phyloP scores from a whole-genome alignment of 2,113 vertebrate species.

The Balaeniceps rex region DNA sequence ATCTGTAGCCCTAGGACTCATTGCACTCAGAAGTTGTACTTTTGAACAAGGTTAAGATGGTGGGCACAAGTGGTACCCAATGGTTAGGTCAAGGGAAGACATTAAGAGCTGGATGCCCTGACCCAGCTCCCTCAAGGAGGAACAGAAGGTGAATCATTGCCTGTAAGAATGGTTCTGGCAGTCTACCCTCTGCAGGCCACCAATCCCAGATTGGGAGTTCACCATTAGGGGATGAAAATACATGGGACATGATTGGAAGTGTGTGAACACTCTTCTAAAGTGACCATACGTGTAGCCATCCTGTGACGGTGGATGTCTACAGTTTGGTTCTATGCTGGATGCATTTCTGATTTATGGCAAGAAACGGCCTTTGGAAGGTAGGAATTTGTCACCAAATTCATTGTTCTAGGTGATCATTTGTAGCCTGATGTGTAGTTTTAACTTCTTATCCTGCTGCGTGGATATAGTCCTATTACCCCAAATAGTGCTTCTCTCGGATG shows the following conservation, averaged over 20 bases:
- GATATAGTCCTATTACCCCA: too few relatives aligned
- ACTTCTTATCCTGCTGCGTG: background rate
- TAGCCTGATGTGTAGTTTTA: background rate
- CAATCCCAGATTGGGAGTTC: background rate
- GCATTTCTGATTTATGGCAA: background rate
- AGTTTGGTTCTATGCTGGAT: background rate
- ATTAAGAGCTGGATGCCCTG: background rate
- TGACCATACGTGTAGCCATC: background rate
- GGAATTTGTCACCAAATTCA: background rate
- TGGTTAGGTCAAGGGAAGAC: background rate
- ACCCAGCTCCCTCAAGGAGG: background rate
- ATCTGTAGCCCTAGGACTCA: background rate
- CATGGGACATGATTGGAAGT: background rate
- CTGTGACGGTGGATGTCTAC: background rate
- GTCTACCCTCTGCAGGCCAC: background rate
- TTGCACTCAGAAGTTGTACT: background rate
- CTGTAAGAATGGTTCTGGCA: background rate
- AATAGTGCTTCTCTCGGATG: background rate
- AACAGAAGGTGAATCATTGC: background rate
- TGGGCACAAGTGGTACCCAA: background rate
- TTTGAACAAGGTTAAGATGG: background rate
- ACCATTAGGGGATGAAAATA: background rate
- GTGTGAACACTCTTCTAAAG: background rate
- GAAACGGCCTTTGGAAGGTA: background rate
- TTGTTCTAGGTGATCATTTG: background rate